phyloP scores from a whole-genome alignment of 2,888 invertebrate genomes.

The Tiliacea citrago region DNA sequence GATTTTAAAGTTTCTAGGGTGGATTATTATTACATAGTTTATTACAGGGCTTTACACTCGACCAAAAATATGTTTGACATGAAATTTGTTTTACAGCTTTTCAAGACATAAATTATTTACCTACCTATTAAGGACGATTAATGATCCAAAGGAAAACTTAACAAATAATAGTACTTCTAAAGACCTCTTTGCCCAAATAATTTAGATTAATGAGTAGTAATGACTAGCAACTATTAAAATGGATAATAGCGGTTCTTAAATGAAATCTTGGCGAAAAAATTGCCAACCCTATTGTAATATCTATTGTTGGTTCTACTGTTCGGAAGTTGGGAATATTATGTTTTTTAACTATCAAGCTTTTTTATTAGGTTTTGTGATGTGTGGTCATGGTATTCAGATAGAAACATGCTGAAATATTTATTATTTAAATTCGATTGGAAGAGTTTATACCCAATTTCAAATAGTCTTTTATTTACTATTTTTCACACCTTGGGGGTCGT shows the following conservation, averaged over 20 bases:
- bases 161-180: constrained; percentile 31
- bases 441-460: no score
- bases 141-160: constrained; percentile 28
- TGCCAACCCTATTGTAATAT: background rate
- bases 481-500: no score
- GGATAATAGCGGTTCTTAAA: constrained; percentile 26
- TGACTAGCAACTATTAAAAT: constrained; percentile 41
- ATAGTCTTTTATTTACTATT: no score
- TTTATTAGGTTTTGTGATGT: background rate
- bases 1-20: no score
- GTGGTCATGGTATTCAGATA: background rate
- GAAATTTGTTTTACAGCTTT: no score
- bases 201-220: constrained; percentile 48
- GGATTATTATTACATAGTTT: no score
- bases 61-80: no score
- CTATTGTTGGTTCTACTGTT: background rate
- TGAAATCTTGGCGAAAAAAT: constrained; percentile 24
- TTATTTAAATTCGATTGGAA: no score
- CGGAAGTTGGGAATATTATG: background rate
- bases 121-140: constrained; percentile 30
- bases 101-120: no score
- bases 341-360: background rate
- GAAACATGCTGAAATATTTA: no score
- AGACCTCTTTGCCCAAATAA: constrained; percentile 38
- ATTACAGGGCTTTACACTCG: no score